Conservation (phyloP, 2,888 invertebrate genomes). For the Drosophila nr. fundita region DNA sequence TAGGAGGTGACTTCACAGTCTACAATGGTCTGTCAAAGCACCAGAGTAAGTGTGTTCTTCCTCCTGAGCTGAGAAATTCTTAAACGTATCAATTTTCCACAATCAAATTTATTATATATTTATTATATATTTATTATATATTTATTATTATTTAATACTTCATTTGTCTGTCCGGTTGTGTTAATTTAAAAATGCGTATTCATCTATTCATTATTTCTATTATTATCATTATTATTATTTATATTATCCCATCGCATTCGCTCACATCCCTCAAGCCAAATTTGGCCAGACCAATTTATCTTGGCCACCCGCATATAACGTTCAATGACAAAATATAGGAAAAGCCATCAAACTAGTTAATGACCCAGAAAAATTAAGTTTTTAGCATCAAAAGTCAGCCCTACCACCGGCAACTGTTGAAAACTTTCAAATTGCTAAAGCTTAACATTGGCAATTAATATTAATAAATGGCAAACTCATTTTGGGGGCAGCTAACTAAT, state of each 20-base stretch:
- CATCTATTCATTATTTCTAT: neutral
- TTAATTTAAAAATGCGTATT: neutral
- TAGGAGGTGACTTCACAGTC: neutral
- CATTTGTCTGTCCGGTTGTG: neutral
- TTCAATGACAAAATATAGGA: constrained; percentile 42
- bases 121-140: neutral
- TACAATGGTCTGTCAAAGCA: neutral
- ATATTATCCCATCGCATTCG: neutral
- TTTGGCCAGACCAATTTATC: constrained; percentile 33
- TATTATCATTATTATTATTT: neutral
- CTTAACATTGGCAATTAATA: constrained; percentile 71
- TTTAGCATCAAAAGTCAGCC: constrained; percentile 13
- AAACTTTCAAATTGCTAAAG: constrained; percentile 47
- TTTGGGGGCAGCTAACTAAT: constrained; percentile 59
- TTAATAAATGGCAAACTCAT: constrained; percentile 73
- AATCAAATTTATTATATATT: neutral
- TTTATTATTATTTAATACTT: neutral
- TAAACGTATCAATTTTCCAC: neutral
- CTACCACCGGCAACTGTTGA: neutral
- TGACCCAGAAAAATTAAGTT: constrained; percentile 67
- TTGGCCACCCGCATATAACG: constrained; percentile 45
- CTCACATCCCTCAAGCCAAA: neutral
- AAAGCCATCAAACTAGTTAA: constrained; percentile 72
- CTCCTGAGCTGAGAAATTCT: neutral
- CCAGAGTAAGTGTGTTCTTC: neutral